Evolutionary conservation across 2,113 vertebrate species (phyloP), one percentile per base, ranked within the genome.

Genomic region (Gymnocephalus cernua): DNA sequence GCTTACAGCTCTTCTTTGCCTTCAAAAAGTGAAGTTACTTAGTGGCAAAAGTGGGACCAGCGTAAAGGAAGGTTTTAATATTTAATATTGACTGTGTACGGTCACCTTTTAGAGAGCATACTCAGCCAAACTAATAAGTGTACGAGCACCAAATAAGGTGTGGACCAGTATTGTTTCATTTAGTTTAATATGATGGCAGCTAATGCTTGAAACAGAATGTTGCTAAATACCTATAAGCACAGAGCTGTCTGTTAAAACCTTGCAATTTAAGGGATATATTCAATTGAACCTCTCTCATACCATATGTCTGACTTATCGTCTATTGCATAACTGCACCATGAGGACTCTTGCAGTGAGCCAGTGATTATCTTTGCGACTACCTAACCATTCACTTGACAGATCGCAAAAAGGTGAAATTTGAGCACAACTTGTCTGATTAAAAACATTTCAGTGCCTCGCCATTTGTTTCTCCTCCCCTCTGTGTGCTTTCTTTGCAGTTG

Each of bases 1-100:
- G 79, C 58, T 65, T 45, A 75, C 63, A 66, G 81, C 73, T 86
- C 72, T 32, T 89, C 74, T 75, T 65, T 69, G 62, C 53, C 77
- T 83, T 54, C 45, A 74, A 61, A 90, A 58, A n/a, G n/a, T 48
- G 38, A 85, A 88, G 21, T 87, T 69, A 41, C 19, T 18, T 56
- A 69, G 63, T 50, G 4, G 56, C 14, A 72, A 76, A 29, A 76
- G 59, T 58, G 64, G 61, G 41, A 35, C 61, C 15, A 32, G 23
- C 15, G 41, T 23, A 53, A 59, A 68, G 23, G 38, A 57, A 47
- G n/a, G 19, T 35, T 69, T 64, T 61, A 18, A 72, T 44, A 44
- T 41, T 15, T 41, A 2, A 35, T 11, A 41, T 57, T 48, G 56
- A 2, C 8, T 54, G 11, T 21, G 38, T 12, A 51, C 32, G 19